Evolutionary conservation across 2,113 vertebrate species (phyloP), one percentile per base, ranked within the genome.

Genomic region (Dicrurus megarhynchus): DNA sequence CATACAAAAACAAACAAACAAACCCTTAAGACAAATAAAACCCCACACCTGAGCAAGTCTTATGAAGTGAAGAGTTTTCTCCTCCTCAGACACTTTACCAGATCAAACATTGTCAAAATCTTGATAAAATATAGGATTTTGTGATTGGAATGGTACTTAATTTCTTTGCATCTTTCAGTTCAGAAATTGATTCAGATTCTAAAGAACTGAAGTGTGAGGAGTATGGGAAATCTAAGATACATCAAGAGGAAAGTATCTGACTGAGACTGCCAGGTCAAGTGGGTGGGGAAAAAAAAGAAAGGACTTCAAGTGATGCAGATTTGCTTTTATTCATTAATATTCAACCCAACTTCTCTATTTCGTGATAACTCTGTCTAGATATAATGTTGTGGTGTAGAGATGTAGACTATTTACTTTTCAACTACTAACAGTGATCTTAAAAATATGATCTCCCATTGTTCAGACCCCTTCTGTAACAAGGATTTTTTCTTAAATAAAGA

Each of bases 11-110:
- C 2, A 60, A 47, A 27, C 5, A 16, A 39, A 28, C 15, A 12
- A 63, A 5, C 1, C 11, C 9, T 59, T 46, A 52, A 1, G 15
- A 15, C 57, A 23, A 74, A 19, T 82, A 17, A 49, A 9, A 2
- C 1, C 1, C 14, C 28, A 57, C 33, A 74, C 7, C 13, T 14
- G 5, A 32, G 1, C 1, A 60, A 39, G 8, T 32, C 23, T 87
- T 47, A 61, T 46, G 20, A 63, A 56, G 8, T 41, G 6, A 8
- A 64, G 10, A 37, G 3, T 37, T 61, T 84, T 70, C 7, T 67
- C 11, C 33, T 70, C 9, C n/a, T 55, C 27, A 30, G 53, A 11
- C 18, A 42, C 5, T 52, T 84, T 41, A 60, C 5, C 6, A 55
- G n/a, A 68, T 46, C 27, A 95, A 67, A 61, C 8, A 47, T 20